Conservation (phyloP, 2,888 invertebrate genomes). For the Pogonocherus hispidulus region DNA sequence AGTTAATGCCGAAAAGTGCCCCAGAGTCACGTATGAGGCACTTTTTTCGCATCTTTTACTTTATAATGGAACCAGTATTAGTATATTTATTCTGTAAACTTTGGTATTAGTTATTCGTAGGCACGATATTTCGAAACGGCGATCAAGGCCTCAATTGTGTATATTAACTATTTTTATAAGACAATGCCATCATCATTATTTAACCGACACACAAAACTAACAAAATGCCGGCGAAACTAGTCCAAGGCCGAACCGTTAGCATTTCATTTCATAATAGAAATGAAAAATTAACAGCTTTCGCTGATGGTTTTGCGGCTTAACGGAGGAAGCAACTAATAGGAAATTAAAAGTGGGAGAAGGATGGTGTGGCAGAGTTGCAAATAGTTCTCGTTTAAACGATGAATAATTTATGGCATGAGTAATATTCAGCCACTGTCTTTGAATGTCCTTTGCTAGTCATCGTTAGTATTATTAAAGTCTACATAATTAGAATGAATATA, state of each 20-base stretch:
- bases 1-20: no score
- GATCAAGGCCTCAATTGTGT: not conserved
- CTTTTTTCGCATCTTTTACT: no score
- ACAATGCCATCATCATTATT: not conserved
- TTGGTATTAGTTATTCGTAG: no score
- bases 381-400: not conserved
- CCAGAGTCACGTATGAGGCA: no score
- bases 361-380: not conserved
- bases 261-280: not conserved
- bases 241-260: not conserved
- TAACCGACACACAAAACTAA: not conserved
- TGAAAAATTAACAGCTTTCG: slow-evolving; percentile 1
- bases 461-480: no score
- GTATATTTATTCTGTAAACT: no score
- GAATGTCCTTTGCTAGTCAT: no score
- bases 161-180: not conserved
- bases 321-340: not conserved
- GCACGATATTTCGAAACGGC: not conserved
- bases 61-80: no score
- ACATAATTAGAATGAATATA: no score
- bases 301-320: not conserved
- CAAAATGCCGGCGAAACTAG: not conserved
- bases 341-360: not conserved
- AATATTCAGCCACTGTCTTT: no score
- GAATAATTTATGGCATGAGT: not conserved